Evolutionary conservation across 2,113 vertebrate genomes (phyloP).

Genomic region (Hiodon tergisus): DNA sequence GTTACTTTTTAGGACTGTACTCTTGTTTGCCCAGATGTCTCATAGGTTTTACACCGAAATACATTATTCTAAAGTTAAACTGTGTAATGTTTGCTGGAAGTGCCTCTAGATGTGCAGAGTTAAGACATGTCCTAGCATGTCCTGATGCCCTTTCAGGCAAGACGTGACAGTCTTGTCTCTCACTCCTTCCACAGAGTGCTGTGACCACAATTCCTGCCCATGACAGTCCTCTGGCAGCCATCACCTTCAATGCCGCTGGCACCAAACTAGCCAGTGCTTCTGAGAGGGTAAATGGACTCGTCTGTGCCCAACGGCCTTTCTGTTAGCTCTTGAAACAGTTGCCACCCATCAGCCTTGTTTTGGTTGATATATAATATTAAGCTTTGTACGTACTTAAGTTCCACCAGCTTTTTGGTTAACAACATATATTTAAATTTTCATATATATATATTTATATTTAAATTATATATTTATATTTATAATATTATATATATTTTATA

Average conservation of each 20-base stretch:
- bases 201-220: constrained; percentile 82
- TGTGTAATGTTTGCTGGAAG: background rate
- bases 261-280: constrained; percentile 86
- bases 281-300: constrained; percentile 68
- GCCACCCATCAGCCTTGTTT: background rate
- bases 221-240: constrained; percentile 81
- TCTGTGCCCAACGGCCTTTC: background rate
- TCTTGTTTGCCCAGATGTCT: background rate
- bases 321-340: background rate
- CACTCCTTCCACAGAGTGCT: constrained; percentile 62
- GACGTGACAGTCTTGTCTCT: constrained; percentile 6
- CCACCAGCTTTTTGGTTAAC: too few relatives aligned
- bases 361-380: too few relatives aligned
- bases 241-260: constrained; percentile 78
- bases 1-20: background rate
- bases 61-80: background rate
- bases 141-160: background rate
- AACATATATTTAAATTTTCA: too few relatives aligned
- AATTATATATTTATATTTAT: too few relatives aligned
- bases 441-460: too few relatives aligned
- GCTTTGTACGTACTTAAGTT: too few relatives aligned
- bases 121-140: background rate
- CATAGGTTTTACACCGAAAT: background rate
- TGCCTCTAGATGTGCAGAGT: background rate
- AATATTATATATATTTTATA: too few relatives aligned